Base-by-base conservation (phyloP, 1,140 invertebrate genomes). In the Nasonia giraulti region DNA sequence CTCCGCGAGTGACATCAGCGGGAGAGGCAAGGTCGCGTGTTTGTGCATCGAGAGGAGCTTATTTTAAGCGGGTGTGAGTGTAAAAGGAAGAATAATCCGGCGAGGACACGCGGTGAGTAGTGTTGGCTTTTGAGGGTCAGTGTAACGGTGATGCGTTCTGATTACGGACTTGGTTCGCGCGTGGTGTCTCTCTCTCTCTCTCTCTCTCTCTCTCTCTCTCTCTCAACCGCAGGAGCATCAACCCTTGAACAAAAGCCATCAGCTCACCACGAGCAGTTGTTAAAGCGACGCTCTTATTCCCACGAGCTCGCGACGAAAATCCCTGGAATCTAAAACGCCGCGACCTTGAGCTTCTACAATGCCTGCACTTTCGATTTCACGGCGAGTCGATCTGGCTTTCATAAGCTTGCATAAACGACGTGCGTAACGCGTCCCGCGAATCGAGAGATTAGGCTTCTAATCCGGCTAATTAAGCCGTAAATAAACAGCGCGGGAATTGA, bases 381-480 rank as follows among this genome's bases (percentile, higher is more conserved):
- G 33, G 33, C 50, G 47, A 78, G 20, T 11, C 55, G 7, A 79
- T n/a, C 17, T 62, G 5, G 17, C 55, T 62, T 62, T 62, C 55
- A n/a, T 62, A 37, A 4, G 33, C 33, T 62, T 82, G 27, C 75
- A 37, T 47, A 83, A 76, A 76, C 11, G 23, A 37, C n/a, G 10
- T 20, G 27, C 20, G 23, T 55, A 27, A n/a, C 23, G 20, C 23
- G 20, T 7, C n/a, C 37, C 27, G 27, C 27, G 27, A 27, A 1
- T 27, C 27, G 27, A 33, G 1, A 23, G 20, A 66, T 75, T 68
- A 76, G 74, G n/a, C 47, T 11, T 76, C n/a, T 76, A 82, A 76
- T 17, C 71, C 20, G 31, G 12, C 11, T 10, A 69, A 83, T 83
- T 78, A 71, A 83, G 44, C 17, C 40, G 27, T 78, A 83, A 83